Percentiles rank a stretch among this genome's conserved stretches.
Evolutionary conservation across 2,113 vertebrate genomes (phyloP).

Genomic region (Macrotus californicus): DNA sequence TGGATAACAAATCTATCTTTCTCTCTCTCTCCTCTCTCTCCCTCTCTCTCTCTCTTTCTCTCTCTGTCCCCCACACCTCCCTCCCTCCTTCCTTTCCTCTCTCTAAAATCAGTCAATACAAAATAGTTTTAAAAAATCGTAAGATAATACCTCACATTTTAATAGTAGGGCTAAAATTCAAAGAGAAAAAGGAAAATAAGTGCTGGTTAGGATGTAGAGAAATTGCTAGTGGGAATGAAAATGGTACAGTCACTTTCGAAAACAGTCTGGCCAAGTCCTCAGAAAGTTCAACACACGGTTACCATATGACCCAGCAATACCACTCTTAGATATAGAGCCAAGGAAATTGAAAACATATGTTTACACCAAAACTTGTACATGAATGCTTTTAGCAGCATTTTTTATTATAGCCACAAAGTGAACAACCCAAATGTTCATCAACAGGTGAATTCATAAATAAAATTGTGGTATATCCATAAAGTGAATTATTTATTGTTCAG

Average conservation of each 20-base stretch:
- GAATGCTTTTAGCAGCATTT: background rate
- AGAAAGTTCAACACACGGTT: background rate
- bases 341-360: slow-evolving; percentile 13
- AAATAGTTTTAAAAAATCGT: too few relatives aligned
- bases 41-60: too few relatives aligned
- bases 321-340: background rate
- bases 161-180: background rate
- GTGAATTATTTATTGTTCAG: slow-evolving; percentile 23
- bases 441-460: background rate
- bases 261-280: background rate
- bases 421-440: background rate
- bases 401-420: background rate
- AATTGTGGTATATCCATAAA: background rate
- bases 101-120: too few relatives aligned
- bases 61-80: too few relatives aligned
- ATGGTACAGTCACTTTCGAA: background rate
- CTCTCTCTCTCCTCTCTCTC: too few relatives aligned
- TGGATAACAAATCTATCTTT: too few relatives aligned
- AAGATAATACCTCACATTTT: background rate
- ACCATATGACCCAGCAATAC: background rate
- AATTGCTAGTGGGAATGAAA: background rate
- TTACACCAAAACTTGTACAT: background rate
- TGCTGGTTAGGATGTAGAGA: background rate
- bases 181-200: background rate
- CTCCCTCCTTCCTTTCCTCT: too few relatives aligned